These are phyloP conservation scores for Varroa destructor DNA, from an alignment of 1,140 invertebrate genomes.

Conservation along the genomic window DNA sequence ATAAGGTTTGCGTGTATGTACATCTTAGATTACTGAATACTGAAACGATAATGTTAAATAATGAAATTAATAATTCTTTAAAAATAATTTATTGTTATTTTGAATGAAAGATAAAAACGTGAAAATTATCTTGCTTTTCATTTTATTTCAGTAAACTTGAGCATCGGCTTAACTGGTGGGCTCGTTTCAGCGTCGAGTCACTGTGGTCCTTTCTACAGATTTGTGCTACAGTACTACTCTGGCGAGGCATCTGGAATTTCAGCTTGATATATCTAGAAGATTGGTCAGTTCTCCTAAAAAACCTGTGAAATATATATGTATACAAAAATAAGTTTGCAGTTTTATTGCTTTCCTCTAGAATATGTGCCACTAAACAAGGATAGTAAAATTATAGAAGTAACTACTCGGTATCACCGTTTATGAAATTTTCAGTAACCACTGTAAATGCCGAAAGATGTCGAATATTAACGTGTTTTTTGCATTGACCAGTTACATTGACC, in stretches of 20 bases:
- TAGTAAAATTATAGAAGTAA: no score
- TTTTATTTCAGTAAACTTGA: background rate
- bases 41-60: background rate
- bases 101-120: background rate
- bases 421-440: no score
- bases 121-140: background rate
- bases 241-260: slow-evolving; percentile 17
- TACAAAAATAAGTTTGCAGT: no score
- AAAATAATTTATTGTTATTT: background rate
- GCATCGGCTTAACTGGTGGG: background rate
- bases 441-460: no score
- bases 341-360: no score
- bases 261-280: slow-evolving; percentile 5
- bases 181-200: slow-evolving; percentile 1
- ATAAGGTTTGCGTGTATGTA: background rate
- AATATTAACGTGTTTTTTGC: no score
- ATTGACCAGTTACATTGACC: no score
- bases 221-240: slow-evolving; percentile 4
- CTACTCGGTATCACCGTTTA: no score
- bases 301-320: no score
- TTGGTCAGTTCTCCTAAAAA: background rate
- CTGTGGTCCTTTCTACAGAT: slow-evolving; percentile 4
- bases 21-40: background rate
- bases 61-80: background rate
- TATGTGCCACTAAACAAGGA: no score